Evolutionary conservation across 2,113 vertebrate species (phyloP).

Genomic region (Tachuris rubrigastra): DNA sequence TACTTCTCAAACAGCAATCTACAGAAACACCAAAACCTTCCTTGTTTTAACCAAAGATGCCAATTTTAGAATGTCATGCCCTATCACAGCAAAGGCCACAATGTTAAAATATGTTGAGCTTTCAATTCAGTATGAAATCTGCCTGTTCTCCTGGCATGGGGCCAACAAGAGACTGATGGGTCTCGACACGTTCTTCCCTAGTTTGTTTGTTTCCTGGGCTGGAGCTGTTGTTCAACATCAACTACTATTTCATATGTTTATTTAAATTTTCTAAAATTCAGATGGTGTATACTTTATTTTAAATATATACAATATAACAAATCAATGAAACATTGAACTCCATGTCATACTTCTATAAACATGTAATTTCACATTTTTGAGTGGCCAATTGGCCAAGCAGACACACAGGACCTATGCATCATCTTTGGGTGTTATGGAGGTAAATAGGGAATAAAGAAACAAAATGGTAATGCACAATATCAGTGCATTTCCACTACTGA

Average conservation of each 20-base stretch:
- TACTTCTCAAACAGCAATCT: neutral
- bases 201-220: neutral
- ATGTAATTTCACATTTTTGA: neutral
- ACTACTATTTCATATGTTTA: neutral
- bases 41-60: neutral
- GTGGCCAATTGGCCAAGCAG: neutral
- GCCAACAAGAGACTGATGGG: neutral
- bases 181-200: neutral
- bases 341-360: neutral
- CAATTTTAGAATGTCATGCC: neutral
- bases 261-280: neutral
- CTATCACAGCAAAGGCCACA: neutral
- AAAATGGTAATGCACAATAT: neutral
- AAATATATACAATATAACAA: neutral
- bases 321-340: neutral
- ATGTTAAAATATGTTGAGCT: neutral
- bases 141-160: neutral
- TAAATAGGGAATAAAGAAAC: neutral
- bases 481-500: neutral
- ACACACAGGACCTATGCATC: rapidly evolving
- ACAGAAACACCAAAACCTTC: neutral
- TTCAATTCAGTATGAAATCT: slow-evolving; percentile 1
- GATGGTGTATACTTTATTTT: neutral
- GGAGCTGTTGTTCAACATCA: neutral
- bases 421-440: neutral